Evolutionary conservation across 2,888 invertebrate genomes (phyloP).

Genomic region (Acanthococcus lagerstroemiae): DNA sequence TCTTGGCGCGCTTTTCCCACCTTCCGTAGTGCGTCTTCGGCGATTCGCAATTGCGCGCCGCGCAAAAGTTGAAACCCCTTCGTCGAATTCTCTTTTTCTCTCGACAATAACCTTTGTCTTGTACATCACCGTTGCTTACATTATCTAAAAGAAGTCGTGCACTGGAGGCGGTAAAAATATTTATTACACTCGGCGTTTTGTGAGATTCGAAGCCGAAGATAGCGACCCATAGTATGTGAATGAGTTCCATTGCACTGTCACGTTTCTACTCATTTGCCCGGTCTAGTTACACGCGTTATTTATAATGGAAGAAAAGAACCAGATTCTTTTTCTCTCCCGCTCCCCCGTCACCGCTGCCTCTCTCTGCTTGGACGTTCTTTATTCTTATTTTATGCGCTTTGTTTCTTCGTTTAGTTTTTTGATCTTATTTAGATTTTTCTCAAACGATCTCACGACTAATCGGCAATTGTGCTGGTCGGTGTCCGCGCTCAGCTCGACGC

Average conservation of each 20-base stretch:
- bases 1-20: too few relatives aligned
- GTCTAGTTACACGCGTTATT: slow-evolving; percentile 29
- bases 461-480: slow-evolving; percentile 17
- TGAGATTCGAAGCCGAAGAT: slow-evolving; percentile 21
- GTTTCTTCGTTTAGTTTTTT: slow-evolving; percentile 14
- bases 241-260: slow-evolving; percentile 28
- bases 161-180: slow-evolving; percentile 31
- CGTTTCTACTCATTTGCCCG: slow-evolving; percentile 27
- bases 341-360: neutral
- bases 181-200: slow-evolving; percentile 28
- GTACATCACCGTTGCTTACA: slow-evolving; percentile 11
- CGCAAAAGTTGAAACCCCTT: neutral
- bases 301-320: slow-evolving; percentile 7
- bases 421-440: slow-evolving; percentile 16
- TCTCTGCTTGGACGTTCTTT: neutral
- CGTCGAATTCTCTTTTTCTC: too few relatives aligned
- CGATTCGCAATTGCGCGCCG: too few relatives aligned
- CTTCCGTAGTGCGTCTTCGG: too few relatives aligned
- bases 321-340: neutral
- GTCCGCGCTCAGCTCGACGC: too few relatives aligned
- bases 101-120: slow-evolving; percentile 15
- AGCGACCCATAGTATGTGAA: slow-evolving; percentile 5
- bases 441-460: slow-evolving; percentile 19
- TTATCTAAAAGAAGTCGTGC: slow-evolving; percentile 24
- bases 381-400: slow-evolving; percentile 2